Evolutionary conservation across 2,113 vertebrate species (phyloP).

Genomic region (Atlantisia rogersi): DNA sequence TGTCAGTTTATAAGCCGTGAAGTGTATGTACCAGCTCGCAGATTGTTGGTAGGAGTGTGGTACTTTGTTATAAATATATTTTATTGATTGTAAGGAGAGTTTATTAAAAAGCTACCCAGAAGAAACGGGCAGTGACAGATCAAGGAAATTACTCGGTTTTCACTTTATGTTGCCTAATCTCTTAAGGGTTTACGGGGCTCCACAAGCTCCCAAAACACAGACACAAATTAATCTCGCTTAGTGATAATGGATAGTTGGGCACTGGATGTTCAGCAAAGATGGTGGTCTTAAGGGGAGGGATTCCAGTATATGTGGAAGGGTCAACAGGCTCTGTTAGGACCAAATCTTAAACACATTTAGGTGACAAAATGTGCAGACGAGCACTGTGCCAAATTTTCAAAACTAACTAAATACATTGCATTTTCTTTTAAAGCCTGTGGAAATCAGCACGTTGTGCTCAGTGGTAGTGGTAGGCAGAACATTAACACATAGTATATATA

Average conservation of each 20-base stretch:
- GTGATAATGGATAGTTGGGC: not conserved
- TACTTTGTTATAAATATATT: conserved; percentile 62
- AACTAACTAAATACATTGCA: not conserved
- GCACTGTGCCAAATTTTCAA: not conserved
- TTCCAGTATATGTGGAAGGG: not conserved
- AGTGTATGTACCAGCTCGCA: conserved; percentile 56
- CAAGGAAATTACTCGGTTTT: conserved; percentile 26
- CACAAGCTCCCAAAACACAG: not conserved
- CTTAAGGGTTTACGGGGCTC: not conserved
- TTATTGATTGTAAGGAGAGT: conserved; percentile 59
- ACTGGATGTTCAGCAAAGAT: not conserved
- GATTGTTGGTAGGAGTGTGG: conserved; percentile 67
- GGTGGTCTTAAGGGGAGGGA: not conserved
- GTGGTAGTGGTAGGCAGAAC: not conserved
- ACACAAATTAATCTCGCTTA: not conserved
- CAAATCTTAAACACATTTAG: not conserved
- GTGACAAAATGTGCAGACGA: not conserved
- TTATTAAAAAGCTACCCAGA: conserved; percentile 39
- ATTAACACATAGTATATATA: not conserved
- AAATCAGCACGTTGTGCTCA: not conserved
- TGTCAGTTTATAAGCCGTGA: conserved; percentile 62
- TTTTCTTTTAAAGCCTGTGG: not conserved
- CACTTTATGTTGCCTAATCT: not conserved
- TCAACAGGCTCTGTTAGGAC: not conserved
- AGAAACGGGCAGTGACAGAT: conserved; percentile 52